Percentiles rank a stretch among this genome's conserved stretches.
Conservation (phyloP, 2,113 vertebrate genomes). For the Nothocercus julius region DNA sequence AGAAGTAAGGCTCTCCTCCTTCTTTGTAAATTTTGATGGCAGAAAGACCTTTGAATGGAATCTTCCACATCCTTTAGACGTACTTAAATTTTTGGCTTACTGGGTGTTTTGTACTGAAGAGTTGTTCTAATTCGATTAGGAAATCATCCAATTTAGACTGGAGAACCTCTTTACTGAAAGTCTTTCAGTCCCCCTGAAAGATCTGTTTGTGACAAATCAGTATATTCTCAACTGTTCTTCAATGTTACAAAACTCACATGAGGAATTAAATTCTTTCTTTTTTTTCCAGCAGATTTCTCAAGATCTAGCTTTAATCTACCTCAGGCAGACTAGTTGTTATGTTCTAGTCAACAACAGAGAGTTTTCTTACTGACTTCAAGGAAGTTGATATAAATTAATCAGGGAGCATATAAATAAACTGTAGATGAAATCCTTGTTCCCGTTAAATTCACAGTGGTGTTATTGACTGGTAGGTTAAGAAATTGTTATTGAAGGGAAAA, state of each 20-base stretch:
- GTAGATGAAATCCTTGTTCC: neutral
- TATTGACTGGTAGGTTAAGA: neutral
- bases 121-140: neutral
- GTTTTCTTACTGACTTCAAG: neutral
- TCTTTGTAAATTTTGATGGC: neutral
- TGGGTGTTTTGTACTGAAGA: neutral
- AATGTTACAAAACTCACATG: neutral
- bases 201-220: fast-evolving
- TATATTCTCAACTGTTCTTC: neutral
- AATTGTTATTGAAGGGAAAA: neutral
- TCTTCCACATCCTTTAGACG: neutral
- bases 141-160: neutral
- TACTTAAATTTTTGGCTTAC: neutral
- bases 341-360: neutral
- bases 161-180: neutral
- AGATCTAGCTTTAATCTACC: neutral
- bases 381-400: neutral
- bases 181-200: neutral
- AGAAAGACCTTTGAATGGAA: neutral
- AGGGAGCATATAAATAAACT: neutral
- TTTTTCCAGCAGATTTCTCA: neutral
- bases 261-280: neutral
- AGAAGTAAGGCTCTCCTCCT: neutral
- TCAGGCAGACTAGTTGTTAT: neutral
- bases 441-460: neutral